Conservation (phyloP, 2,113 vertebrate species). For the Noturus placidus region DNA sequence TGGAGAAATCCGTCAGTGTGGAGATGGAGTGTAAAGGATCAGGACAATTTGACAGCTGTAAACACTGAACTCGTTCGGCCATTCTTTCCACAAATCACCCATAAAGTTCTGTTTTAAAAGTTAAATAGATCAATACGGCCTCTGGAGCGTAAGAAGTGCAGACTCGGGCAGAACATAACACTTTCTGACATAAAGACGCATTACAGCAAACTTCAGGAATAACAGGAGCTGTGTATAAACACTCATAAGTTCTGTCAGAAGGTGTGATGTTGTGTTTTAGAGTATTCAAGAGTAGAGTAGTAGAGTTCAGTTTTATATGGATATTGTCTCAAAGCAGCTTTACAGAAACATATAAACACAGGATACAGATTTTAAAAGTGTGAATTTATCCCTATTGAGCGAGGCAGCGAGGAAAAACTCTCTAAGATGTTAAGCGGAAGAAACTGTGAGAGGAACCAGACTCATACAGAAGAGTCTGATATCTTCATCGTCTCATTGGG, state of each 20-base stretch:
- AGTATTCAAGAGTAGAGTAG: too few species aligned
- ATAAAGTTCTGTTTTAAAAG: not conserved
- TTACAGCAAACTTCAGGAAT: not conserved
- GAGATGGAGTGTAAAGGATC: slow-evolving; percentile 52
- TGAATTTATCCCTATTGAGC: too few species aligned
- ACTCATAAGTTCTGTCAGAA: not conserved
- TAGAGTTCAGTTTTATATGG: too few species aligned
- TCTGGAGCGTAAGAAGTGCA: not conserved
- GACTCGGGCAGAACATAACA: not conserved
- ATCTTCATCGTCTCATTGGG: not conserved
- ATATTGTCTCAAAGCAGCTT: too few species aligned
- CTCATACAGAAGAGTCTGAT: not conserved
- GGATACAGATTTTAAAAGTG: too few species aligned
- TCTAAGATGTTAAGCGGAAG: too few species aligned
- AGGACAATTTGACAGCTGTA: slow-evolving; percentile 44
- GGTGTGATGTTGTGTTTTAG: not conserved
- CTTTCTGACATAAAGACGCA: not conserved
- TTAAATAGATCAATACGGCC: not conserved
- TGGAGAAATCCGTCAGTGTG: not conserved
- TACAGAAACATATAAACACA: too few species aligned
- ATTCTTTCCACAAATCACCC: slow-evolving; percentile 55
- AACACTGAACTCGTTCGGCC: slow-evolving; percentile 51
- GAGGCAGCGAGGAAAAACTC: too few species aligned
- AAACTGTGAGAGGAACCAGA: too few species aligned
- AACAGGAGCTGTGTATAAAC: not conserved